phyloP scores from a whole-genome alignment of 30 jellyfish, hydroid and myxozoan species.

The Aurelia aurita region DNA sequence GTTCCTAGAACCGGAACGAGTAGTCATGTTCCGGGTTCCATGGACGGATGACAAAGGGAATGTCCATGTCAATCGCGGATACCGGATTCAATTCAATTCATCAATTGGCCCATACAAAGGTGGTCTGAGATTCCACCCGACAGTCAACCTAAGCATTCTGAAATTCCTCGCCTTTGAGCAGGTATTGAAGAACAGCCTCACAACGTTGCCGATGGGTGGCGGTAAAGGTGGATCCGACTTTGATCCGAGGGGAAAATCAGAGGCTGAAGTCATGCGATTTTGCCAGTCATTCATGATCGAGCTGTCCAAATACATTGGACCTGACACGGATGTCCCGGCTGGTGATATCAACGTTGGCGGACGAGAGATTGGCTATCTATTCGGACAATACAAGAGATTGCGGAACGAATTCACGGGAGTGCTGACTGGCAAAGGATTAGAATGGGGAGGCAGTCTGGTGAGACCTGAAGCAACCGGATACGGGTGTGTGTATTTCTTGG shows the following conservation, averaged over 20 bases:
- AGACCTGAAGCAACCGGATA: conserved; percentile 98
- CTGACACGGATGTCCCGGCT: conserved; percentile 95
- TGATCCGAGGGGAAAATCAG: conserved; percentile 90
- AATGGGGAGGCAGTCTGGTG: conserved; percentile 93
- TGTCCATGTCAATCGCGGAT: conserved; percentile 91
- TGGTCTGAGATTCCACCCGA: conserved; percentile 91
- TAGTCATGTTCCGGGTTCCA: conserved; percentile 85
- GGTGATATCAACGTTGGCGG: conserved; percentile 97
- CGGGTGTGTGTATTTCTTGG: conserved; percentile 82
- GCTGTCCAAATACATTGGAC: conserved; percentile 78
- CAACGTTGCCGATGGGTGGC: conserved; percentile 95
- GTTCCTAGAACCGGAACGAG: conserved; percentile 91
- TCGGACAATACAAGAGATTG: conserved; percentile 91
- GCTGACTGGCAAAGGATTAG: conserved; percentile 88
- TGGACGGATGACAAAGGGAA: conserved; percentile 89
- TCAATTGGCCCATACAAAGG: conserved; percentile 97
- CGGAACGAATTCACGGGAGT: conserved; percentile 88
- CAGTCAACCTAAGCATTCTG: conserved; percentile 84
- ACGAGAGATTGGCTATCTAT: conserved; percentile 86
- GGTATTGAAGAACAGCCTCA: conserved; percentile 79
- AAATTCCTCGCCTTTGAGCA: conserved; percentile 95
- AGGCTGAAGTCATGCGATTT: conserved; percentile 90
- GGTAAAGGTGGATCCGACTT: conserved; percentile 96
- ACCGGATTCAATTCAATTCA: conserved; percentile 89
- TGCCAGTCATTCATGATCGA: conserved; percentile 97